Evolutionary conservation across 2,797 vertebrate species (phyloP).

Genomic region (Alfaro cultratus): DNA sequence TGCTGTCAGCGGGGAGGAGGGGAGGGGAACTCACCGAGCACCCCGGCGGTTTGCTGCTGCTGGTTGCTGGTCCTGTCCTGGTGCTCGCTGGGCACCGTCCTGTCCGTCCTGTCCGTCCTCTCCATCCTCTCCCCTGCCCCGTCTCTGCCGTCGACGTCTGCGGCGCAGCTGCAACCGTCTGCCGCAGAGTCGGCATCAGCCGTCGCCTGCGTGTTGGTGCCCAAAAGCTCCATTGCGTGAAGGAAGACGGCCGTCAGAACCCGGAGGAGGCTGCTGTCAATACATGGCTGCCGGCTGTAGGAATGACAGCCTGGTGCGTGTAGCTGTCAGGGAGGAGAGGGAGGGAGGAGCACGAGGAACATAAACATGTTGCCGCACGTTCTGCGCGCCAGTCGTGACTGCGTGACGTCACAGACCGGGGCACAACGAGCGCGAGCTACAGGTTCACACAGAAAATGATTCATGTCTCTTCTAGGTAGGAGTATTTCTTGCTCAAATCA

Average conservation of each 20-base stretch:
- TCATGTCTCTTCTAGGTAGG: background rate
- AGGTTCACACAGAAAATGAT: slow-evolving; percentile 2
- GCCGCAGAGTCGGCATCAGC: slow-evolving; percentile 52
- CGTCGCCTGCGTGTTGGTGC: slow-evolving; percentile 57
- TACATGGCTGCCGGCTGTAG: slow-evolving; percentile 38
- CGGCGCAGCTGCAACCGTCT: slow-evolving; percentile 47
- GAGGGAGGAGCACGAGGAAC: slow-evolving; percentile 17
- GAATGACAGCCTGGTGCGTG: slow-evolving; percentile 23
- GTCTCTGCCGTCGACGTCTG: slow-evolving; percentile 54
- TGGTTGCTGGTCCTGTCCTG: slow-evolving; percentile 59
- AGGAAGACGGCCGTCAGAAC: slow-evolving; percentile 15
- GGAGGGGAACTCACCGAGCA: slow-evolving; percentile 70
- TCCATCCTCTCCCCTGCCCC: slow-evolving; percentile 66
- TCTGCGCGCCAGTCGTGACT: slow-evolving; percentile 65
- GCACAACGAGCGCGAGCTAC: slow-evolving; percentile 35
- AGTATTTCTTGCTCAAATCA: background rate
- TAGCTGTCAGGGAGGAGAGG: slow-evolving; percentile 17
- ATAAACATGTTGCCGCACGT: slow-evolving; percentile 54
- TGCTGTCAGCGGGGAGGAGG: background rate
- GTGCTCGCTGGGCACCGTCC: slow-evolving; percentile 59
- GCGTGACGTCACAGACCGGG: slow-evolving; percentile 65
- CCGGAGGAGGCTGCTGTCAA: slow-evolving; percentile 19
- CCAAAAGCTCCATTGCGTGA: slow-evolving; percentile 5
- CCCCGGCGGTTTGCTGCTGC: slow-evolving; percentile 51
- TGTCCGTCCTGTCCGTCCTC: slow-evolving; percentile 55